Conservation (phyloP, 2,888 invertebrate species). For the Spodoptera littoralis region DNA sequence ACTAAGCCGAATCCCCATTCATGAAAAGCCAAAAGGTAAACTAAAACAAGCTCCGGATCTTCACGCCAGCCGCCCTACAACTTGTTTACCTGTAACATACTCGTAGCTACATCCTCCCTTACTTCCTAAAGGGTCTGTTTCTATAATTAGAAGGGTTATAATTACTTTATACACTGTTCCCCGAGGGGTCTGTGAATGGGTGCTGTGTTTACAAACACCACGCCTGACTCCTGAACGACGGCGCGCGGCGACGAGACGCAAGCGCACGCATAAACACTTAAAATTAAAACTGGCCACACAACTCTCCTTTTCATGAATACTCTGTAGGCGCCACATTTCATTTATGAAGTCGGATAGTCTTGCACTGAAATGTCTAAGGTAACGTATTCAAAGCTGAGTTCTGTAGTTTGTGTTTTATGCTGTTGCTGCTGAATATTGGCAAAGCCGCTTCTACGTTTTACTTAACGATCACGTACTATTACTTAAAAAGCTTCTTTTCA, state of each 20-base stretch:
- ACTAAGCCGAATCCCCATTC: background rate
- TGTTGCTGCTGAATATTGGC: no score
- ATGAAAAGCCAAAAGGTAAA: background rate
- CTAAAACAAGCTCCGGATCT: slow-evolving; percentile 12
- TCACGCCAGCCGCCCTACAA: slow-evolving; percentile 9
- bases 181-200: slow-evolving; percentile 68
- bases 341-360: slow-evolving; percentile 41
- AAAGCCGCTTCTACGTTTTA: no score
- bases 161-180: slow-evolving; percentile 48
- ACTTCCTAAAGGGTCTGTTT: slow-evolving; percentile 47
- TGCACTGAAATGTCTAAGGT: background rate
- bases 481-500: no score
- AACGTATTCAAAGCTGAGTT: background rate
- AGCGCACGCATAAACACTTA: slow-evolving; percentile 70
- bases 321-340: slow-evolving; percentile 34
- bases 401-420: no score
- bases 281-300: slow-evolving; percentile 74
- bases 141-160: slow-evolving; percentile 60
- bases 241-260: slow-evolving; percentile 53
- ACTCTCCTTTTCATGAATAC: slow-evolving; percentile 54
- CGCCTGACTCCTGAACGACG: slow-evolving; percentile 66
- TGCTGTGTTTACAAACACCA: slow-evolving; percentile 86
- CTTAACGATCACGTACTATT: no score
- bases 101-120: slow-evolving; percentile 48
- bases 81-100: slow-evolving; percentile 45